phyloP scores from a whole-genome alignment of 2,797 vertebrate genomes.

The Anguilla marmorata region DNA sequence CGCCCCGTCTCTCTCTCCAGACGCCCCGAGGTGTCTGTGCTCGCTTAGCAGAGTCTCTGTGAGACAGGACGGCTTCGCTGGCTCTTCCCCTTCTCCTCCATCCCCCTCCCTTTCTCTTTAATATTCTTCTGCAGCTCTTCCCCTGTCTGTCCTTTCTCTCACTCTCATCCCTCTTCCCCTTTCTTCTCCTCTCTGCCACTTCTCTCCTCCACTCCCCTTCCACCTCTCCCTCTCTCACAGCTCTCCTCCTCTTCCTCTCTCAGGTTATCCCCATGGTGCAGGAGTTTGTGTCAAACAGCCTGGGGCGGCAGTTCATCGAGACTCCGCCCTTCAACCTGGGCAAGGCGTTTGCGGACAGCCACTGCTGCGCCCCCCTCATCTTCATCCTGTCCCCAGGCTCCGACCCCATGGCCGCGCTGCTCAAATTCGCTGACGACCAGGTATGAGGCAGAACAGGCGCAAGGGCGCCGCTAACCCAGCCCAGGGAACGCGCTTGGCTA shows the following conservation, averaged over 20 bases:
- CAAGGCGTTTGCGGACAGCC: constrained; percentile 81
- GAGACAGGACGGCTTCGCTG: not conserved
- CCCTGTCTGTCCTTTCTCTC: not conserved
- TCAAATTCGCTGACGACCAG: constrained; percentile 87
- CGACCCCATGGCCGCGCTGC: constrained; percentile 83
- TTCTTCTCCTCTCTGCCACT: not conserved
- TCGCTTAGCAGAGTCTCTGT: not conserved
- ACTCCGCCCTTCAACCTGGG: constrained; percentile 85
- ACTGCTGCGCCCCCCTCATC: constrained; percentile 80
- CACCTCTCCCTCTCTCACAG: not conserved
- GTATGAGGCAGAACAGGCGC: constrained; percentile 56
- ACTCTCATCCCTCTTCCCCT: not conserved
- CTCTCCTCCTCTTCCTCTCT: not conserved
- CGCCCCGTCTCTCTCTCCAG: not conserved
- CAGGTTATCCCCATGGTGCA: constrained; percentile 85
- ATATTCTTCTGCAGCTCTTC: not conserved
- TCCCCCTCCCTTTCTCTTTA: not conserved
- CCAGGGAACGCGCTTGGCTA: not conserved
- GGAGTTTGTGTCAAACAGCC: constrained; percentile 75
- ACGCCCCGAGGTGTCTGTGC: not conserved
- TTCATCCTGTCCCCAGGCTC: constrained; percentile 85
- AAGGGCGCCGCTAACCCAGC: not conserved
- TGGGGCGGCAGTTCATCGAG: constrained; percentile 82
- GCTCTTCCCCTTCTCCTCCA: not conserved
- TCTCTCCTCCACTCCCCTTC: too few species aligned